A percentile compares a stretch with the other conserved stretches of the same genome.
phyloP scores from a whole-genome alignment of 2,113 vertebrate species.

The Microtus pennsylvanicus region DNA sequence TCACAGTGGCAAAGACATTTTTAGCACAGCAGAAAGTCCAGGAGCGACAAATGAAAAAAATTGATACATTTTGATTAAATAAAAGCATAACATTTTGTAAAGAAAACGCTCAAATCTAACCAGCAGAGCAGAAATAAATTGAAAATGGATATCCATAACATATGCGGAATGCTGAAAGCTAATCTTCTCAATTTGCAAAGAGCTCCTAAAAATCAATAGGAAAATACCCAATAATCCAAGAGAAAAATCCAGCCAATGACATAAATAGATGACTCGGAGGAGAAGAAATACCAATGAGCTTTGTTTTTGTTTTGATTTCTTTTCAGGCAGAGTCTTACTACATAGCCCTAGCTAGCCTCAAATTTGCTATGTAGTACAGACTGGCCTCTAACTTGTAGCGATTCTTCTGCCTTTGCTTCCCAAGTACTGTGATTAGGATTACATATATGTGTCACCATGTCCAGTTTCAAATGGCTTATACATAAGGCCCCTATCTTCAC shows the following conservation, averaged over 20 bases:
- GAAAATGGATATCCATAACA: slow-evolving; percentile 24
- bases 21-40: background rate
- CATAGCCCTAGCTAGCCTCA: too few species aligned
- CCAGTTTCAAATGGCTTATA: background rate
- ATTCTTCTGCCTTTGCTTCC: background rate
- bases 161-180: background rate
- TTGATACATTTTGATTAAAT: background rate
- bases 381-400: background rate
- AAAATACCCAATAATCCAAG: slow-evolving; percentile 5
- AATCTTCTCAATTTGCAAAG: slow-evolving; percentile 46
- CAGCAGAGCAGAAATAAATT: background rate
- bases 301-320: background rate
- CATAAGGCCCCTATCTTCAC: background rate
- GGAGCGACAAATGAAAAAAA: background rate
- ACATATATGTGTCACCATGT: background rate
- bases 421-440: background rate
- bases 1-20: background rate
- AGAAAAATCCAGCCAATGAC: background rate
- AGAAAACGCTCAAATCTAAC: slow-evolving; percentile 38
- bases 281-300: background rate
- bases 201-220: slow-evolving; percentile 47
- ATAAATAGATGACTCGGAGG: background rate
- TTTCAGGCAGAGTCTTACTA: background rate
- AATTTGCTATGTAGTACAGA: background rate
- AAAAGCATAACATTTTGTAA: background rate